phyloP scores from a whole-genome alignment of 2,888 invertebrate genomes.

The Tetrapedia diversipes region DNA sequence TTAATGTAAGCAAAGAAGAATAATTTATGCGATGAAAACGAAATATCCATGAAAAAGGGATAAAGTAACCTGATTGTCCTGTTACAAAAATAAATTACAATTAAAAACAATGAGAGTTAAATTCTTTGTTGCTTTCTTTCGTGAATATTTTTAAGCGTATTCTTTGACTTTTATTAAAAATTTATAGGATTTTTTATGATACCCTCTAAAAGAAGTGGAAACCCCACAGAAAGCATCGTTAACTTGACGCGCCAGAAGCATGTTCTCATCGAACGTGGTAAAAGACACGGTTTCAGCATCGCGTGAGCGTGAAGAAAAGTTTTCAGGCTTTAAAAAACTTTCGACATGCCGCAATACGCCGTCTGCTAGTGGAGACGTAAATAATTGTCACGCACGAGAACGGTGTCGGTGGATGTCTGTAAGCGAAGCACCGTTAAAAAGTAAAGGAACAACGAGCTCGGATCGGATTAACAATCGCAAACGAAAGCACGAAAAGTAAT shows the following conservation, averaged over 20 bases:
- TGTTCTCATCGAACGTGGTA: constrained; percentile 17
- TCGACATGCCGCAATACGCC: constrained; percentile 49
- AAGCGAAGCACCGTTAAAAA: constrained; percentile 45
- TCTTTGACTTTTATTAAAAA: background rate
- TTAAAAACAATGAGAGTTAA: background rate
- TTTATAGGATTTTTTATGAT: background rate
- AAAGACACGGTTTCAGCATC: constrained; percentile 29
- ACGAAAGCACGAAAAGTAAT: constrained; percentile 29
- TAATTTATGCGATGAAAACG: too few relatives aligned
- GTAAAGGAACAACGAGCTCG: constrained; percentile 8
- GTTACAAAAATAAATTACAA: too few relatives aligned
- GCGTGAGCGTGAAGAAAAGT: constrained; percentile 61
- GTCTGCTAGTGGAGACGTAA: constrained; percentile 35
- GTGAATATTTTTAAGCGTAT: too few relatives aligned
- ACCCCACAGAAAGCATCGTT: background rate
- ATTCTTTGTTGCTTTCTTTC: background rate
- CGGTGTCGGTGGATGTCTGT: constrained; percentile 21
- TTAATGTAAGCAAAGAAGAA: too few relatives aligned
- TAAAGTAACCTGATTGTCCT: too few relatives aligned
- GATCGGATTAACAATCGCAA: constrained; percentile 19
- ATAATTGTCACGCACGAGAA: constrained; percentile 58
- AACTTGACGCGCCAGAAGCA: constrained; percentile 2
- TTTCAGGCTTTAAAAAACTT: constrained; percentile 61
- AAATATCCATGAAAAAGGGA: too few relatives aligned
- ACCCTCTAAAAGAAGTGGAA: background rate